Conservation (phyloP, 1,140 invertebrate genomes). For the Micrasema longulum region DNA sequence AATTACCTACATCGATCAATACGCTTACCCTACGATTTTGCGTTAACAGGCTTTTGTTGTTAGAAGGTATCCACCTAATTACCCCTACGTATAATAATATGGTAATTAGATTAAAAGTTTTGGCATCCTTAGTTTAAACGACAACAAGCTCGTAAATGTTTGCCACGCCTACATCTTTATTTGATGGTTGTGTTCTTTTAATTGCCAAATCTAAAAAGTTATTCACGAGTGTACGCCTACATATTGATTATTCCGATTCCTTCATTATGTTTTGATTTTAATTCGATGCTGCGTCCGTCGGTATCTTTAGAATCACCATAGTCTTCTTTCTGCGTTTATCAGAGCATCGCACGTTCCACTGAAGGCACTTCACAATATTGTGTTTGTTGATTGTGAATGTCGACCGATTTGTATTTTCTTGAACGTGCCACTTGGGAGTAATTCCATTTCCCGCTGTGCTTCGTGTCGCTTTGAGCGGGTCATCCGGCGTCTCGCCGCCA, state of each 20-base stretch:
- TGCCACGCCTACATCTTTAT: conserved; percentile 4
- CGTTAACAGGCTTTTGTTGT: neutral
- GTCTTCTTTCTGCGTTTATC: neutral
- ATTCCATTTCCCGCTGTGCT: conserved; percentile 19
- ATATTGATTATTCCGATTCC: no score
- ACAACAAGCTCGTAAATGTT: conserved; percentile 24
- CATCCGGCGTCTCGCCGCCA: neutral
- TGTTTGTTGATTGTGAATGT: conserved; percentile 5
- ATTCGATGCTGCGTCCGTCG: neutral
- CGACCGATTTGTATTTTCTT: neutral
- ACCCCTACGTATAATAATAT: conserved; percentile 15
- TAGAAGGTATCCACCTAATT: neutral
- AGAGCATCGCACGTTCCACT: neutral
- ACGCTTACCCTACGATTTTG: conserved; percentile 2
- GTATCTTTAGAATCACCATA: no score
- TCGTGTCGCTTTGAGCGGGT: neutral
- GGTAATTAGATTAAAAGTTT: conserved; percentile 11
- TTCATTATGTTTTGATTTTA: neutral
- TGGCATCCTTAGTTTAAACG: neutral
- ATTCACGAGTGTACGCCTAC: no score
- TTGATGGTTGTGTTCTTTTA: neutral
- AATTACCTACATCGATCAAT: conserved; percentile 10
- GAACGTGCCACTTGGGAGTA: neutral
- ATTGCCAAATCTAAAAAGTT: no score
- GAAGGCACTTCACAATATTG: conserved; percentile 13